Evolutionary conservation across 2,113 vertebrate genomes (phyloP).

Genomic region (Cynocephalus volans): DNA sequence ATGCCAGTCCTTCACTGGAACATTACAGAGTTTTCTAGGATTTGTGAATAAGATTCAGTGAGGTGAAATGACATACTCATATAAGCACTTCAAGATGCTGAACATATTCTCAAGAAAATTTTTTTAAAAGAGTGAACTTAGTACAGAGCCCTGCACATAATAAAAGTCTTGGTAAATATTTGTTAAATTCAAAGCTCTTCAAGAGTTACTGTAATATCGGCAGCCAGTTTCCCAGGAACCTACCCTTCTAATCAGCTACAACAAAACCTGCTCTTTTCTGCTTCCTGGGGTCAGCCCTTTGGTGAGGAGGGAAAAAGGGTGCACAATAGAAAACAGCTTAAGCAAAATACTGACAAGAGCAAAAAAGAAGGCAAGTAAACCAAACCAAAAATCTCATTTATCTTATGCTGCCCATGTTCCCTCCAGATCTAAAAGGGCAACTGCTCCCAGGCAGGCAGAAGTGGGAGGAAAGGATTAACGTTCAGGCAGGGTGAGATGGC

Average conservation of each 20-base stretch:
- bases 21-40: background rate
- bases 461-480: background rate
- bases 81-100: background rate
- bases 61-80: background rate
- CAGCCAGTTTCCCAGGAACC: background rate
- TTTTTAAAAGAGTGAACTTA: background rate
- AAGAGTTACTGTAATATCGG: background rate
- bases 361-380: constrained; percentile 35
- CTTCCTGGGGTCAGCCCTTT: background rate
- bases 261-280: constrained; percentile 4
- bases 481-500: background rate
- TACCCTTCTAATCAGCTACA: constrained; percentile 20
- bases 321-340: constrained; percentile 16
- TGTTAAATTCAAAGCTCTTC: background rate
- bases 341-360: constrained; percentile 40
- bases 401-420: background rate
- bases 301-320: background rate
- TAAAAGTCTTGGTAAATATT: background rate
- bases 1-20: background rate
- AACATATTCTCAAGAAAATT: background rate
- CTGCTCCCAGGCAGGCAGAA: background rate
- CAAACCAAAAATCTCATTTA: constrained; percentile 31
- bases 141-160: background rate
- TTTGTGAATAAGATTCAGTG: background rate
- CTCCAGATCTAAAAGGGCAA: background rate